phyloP scores from a whole-genome alignment of 1,140 invertebrate species.

The Oryctes rhinoceros region DNA sequence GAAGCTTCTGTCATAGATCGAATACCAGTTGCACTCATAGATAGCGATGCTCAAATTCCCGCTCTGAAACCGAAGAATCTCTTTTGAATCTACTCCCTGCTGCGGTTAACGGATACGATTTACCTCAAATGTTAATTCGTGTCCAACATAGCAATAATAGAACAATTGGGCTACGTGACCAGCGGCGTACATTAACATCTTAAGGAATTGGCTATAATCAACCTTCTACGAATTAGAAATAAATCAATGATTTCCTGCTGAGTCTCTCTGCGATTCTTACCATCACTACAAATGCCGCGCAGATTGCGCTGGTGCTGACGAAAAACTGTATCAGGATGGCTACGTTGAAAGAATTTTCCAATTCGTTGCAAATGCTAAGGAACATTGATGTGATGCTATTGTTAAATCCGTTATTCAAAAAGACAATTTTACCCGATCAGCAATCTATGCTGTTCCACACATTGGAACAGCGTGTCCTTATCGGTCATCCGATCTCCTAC shows the following conservation, averaged over 20 bases:
- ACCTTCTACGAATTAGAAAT: slow-evolving; percentile 5
- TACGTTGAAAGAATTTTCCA: slow-evolving; percentile 31
- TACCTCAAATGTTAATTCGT: slow-evolving; percentile 22
- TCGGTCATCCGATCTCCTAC: background rate
- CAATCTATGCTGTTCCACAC: slow-evolving; percentile 21
- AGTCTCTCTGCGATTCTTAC: background rate
- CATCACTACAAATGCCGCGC: slow-evolving; percentile 7
- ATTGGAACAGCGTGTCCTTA: slow-evolving; percentile 6
- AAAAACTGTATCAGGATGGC: slow-evolving; percentile 35
- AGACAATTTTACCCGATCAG: background rate
- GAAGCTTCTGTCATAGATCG: background rate
- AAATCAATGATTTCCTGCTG: too few relatives aligned
- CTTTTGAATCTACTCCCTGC: too few relatives aligned
- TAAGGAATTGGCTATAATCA: slow-evolving; percentile 28
- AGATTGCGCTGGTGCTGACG: slow-evolving; percentile 8
- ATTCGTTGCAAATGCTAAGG: slow-evolving; percentile 12
- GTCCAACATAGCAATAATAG: slow-evolving; percentile 36
- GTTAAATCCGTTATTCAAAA: background rate
- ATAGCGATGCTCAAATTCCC: background rate
- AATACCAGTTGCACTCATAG: slow-evolving; percentile 26
- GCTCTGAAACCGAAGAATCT: slow-evolving; percentile 31
- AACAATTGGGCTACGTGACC: slow-evolving; percentile 30
- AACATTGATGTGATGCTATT: background rate
- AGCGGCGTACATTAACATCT: slow-evolving; percentile 11
- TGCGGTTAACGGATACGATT: too few relatives aligned